Conservation (phyloP, 37 sponge, comb jelly and placozoan species). For the Beroe ovata region DNA sequence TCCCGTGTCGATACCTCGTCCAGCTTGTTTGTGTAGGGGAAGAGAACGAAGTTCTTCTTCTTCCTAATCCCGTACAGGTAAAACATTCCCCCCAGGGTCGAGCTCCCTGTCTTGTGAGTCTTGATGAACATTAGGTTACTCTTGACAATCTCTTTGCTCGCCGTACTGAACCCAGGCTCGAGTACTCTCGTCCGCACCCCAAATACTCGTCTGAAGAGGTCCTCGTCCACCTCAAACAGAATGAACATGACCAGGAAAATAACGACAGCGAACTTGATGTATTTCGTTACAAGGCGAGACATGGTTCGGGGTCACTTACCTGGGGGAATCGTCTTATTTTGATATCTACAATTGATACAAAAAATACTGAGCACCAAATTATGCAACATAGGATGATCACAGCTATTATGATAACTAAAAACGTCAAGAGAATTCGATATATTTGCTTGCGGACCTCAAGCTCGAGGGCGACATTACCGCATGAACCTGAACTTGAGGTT, state of each 20-base stretch:
- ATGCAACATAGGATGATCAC: too few relatives aligned
- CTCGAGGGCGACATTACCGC: too few relatives aligned
- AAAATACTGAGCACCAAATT: too few relatives aligned
- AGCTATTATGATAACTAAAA: too few relatives aligned
- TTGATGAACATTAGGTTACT: constrained; percentile 19
- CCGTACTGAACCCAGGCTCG: neutral
- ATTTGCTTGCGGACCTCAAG: too few relatives aligned
- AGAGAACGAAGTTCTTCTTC: constrained; percentile 25
- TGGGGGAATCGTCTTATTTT: too few relatives aligned
- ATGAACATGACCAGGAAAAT: neutral
- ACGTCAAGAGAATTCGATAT: too few relatives aligned
- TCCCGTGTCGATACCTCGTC: neutral
- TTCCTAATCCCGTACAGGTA: constrained; percentile 6
- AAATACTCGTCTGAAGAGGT: neutral
- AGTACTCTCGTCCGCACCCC: too few relatives aligned
- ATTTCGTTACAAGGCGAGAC: too few relatives aligned
- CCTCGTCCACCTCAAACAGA: neutral
- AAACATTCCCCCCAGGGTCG: constrained; percentile 1
- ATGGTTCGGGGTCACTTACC: too few relatives aligned
- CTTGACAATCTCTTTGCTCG: neutral
- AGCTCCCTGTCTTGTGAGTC: constrained; percentile 21
- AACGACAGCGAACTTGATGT: neutral
- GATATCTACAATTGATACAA: too few relatives aligned
- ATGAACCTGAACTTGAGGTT: too few relatives aligned
- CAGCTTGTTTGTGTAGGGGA: neutral